Evolutionary conservation across 2,113 vertebrate genomes (phyloP).

Genomic region (Phaethon lepturus): DNA sequence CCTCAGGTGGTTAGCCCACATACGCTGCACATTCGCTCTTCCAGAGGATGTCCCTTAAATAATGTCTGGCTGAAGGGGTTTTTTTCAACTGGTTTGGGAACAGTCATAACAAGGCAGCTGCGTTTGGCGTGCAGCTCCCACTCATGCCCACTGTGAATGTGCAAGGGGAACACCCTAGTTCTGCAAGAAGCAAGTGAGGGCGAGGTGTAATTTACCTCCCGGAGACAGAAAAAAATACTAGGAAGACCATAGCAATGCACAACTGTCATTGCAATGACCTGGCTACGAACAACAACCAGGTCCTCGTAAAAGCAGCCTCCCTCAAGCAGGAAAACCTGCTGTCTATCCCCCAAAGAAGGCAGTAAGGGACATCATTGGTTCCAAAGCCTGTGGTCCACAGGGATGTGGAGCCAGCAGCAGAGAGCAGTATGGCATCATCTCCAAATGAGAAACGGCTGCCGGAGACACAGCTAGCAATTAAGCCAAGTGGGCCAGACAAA

Average conservation of each 20-base stretch:
- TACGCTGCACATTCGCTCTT: not conserved
- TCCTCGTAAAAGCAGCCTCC: not conserved
- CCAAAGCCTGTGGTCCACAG: not conserved
- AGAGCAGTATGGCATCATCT: not conserved
- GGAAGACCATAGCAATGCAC: not conserved
- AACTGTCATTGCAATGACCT: not conserved
- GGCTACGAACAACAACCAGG: not conserved
- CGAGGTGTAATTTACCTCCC: not conserved
- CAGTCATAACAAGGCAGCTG: not conserved
- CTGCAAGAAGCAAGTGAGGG: not conserved
- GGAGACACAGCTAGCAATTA: not conserved
- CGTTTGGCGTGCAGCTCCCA: rapidly evolving
- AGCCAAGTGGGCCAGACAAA: not conserved
- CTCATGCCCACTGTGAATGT: not conserved
- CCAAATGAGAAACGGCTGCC: not conserved
- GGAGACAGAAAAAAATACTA: not conserved
- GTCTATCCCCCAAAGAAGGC: not conserved
- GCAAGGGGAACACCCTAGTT: not conserved
- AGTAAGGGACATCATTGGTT: not conserved
- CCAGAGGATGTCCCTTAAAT: not conserved
- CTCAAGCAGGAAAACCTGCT: not conserved
- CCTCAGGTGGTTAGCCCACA: rapidly evolving
- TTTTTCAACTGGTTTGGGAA: not conserved
- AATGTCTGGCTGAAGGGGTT: not conserved
- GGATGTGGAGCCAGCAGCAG: not conserved